Conservation (phyloP, 2,888 invertebrate genomes). For the Oxycera nigricornis region DNA sequence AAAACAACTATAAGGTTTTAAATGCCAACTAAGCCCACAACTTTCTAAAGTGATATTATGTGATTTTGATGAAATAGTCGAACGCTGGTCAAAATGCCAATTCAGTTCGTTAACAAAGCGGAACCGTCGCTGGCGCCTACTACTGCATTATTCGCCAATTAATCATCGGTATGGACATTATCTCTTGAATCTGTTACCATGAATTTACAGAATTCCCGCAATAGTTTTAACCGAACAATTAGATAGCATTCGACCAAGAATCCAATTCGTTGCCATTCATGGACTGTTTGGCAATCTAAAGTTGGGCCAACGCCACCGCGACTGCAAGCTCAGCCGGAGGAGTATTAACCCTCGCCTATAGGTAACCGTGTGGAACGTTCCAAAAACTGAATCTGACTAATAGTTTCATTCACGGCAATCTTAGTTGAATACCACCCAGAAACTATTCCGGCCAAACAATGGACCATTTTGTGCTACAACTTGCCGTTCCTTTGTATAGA, state of each 20-base stretch:
- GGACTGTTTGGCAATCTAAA: conserved; percentile 18
- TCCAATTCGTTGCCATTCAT: not conserved
- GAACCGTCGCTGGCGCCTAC: conserved; percentile 41
- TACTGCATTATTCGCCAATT: conserved; percentile 39
- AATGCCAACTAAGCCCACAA: too few relatives aligned
- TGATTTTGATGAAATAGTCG: too few relatives aligned
- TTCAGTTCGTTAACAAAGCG: conserved; percentile 35
- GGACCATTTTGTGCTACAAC: conserved; percentile 28
- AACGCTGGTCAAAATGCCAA: not conserved
- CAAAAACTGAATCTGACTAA: conserved; percentile 37
- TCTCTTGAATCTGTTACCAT: conserved; percentile 17
- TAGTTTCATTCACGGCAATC: conserved; percentile 31
- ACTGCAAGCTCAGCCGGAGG: not conserved
- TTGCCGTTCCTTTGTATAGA: not conserved
- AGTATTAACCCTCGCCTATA: not conserved
- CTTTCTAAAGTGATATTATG: too few relatives aligned
- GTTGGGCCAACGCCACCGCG: not conserved
- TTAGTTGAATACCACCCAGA: conserved; percentile 31
- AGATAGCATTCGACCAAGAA: conserved; percentile 5
- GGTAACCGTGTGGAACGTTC: conserved; percentile 34
- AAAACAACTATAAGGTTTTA: too few relatives aligned
- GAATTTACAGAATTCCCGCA: conserved; percentile 33
- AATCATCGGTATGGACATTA: conserved; percentile 39
- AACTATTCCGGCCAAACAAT: conserved; percentile 33
- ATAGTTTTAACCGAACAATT: conserved; percentile 13